A percentile compares a stretch with the other conserved stretches of the same genome.
phyloP scores from a whole-genome alignment of 2,113 vertebrate species.

The Silurus meridionalis region DNA sequence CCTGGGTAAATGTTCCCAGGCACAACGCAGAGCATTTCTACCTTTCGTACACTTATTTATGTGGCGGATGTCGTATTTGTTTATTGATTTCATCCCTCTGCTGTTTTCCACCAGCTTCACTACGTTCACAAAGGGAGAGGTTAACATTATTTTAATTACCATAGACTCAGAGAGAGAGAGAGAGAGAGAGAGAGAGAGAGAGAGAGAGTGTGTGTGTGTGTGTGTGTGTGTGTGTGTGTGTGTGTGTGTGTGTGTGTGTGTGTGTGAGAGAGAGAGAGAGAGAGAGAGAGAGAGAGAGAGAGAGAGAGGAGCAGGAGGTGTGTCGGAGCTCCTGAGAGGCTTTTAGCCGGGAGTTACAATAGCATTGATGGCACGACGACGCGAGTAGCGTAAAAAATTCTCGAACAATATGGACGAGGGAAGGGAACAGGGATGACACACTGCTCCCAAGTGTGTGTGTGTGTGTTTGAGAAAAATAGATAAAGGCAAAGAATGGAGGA shows the following conservation, averaged over 20 bases:
- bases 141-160: slow-evolving; percentile 8
- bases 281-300: too few species aligned
- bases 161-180: background rate
- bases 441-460: slow-evolving; percentile 46
- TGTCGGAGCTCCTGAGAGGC: slow-evolving; percentile 69
- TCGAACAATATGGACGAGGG: slow-evolving; percentile 45
- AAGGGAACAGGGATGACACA: slow-evolving; percentile 19
- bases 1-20: background rate
- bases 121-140: background rate
- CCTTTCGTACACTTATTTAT: background rate
- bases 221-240: background rate
- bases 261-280: too few species aligned
- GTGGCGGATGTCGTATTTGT: background rate
- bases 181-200: background rate
- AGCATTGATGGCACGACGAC: slow-evolving; percentile 66
- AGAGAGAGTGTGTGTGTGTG: background rate
- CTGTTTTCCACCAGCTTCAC: background rate
- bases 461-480: slow-evolving; percentile 18
- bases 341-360: slow-evolving; percentile 64
- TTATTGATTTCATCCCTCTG: background rate
- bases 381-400: slow-evolving; percentile 39
- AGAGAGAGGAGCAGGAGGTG: slow-evolving; percentile 66
- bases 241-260: too few species aligned
- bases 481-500: slow-evolving; percentile 14
- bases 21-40: background rate